Conservation (phyloP, 2,888 invertebrate genomes). For the Hirudinaria manillensis region DNA sequence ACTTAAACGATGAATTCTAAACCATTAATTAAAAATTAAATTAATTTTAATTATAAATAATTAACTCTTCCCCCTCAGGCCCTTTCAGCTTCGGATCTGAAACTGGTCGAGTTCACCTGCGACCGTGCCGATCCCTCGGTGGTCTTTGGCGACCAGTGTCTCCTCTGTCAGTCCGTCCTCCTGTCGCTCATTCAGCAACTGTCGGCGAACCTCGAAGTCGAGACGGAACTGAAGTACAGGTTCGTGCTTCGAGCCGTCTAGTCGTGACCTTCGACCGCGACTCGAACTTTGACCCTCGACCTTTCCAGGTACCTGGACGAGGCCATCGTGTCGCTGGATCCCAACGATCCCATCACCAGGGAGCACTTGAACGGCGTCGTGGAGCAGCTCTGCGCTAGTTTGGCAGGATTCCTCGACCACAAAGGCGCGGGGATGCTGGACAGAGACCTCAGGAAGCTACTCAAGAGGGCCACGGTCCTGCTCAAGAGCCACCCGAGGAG, state of each 20-base stretch:
- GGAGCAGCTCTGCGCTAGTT: slow-evolving; percentile 69
- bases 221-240: slow-evolving; percentile 76
- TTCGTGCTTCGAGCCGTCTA: slow-evolving; percentile 51
- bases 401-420: slow-evolving; percentile 65
- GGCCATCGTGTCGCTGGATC: slow-evolving; percentile 75
- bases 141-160: slow-evolving; percentile 69
- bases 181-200: slow-evolving; percentile 89
- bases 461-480: slow-evolving; percentile 10
- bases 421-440: slow-evolving; percentile 56
- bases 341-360: slow-evolving; percentile 68
- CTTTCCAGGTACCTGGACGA: slow-evolving; percentile 73
- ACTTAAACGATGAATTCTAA: no score
- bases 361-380: slow-evolving; percentile 77
- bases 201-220: slow-evolving; percentile 76
- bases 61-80: slow-evolving; percentile 59
- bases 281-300: no score
- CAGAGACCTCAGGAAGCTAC: slow-evolving; percentile 1
- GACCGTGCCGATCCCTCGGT: slow-evolving; percentile 73
- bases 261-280: no score
- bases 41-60: no score
- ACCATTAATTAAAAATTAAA: no score
- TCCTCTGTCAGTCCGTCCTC: slow-evolving; percentile 78
- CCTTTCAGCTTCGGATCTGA: slow-evolving; percentile 77
- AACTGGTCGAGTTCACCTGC: slow-evolving; percentile 78
- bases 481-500: neutral